Base-by-base conservation (phyloP, 2,113 vertebrate species). In the Noctilio leporinus region DNA sequence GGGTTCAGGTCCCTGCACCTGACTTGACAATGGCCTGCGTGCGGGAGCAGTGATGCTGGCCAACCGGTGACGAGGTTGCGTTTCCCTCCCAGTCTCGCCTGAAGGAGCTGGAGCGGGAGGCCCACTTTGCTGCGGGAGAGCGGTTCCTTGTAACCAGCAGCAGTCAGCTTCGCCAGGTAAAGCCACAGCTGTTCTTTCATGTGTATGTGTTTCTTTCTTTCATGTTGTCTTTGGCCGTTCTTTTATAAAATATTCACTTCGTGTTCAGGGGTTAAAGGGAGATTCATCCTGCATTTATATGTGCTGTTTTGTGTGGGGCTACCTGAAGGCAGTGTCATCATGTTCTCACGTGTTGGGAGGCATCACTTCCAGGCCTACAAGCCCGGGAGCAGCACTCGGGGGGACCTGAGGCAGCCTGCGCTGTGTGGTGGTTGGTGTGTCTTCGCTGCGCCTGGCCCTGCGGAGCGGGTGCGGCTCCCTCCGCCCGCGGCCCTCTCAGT, bases 111-210 rank as follows among this genome's bases (percentile, higher is more conserved):
- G 99, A 99, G 89, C 97, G 98, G 78, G 98, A 99, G 86, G 99
- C 99, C 93, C 99, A 99, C 75, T 97, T 95, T 97, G 98, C 98
- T 59, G 99, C 99, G 91, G 99, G 99, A 94, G 98, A 99, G 75
- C 98, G 28, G 81, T 99, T 99, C 97, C 98, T 99, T 86, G 83
- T 99, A 96, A 99, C 98, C 72, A 99, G 99, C 97, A 99, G 94
- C 92, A 97, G 95, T 91, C 99, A 99, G n/a, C 98, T 99, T 49
- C 98, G 98, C 93, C 98, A 98, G 97, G 99, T 99, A 96, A 69
- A 40, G 4, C 65, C 59, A 53, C 40, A 3, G n/a, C n/a, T 24
- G 38, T 83, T 53, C 3, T 0, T 90, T 16, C 59, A n/a, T n/a
- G n/a, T n/a, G n/a, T n/a, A n/a, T n/a, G n/a, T n/a, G n/a, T n/a